Percentiles rank a stretch among this genome's conserved stretches.
phyloP scores from a whole-genome alignment of 30 jellyfish, hydroid and myxozoan genomes.

The Hydra vulgaris region DNA sequence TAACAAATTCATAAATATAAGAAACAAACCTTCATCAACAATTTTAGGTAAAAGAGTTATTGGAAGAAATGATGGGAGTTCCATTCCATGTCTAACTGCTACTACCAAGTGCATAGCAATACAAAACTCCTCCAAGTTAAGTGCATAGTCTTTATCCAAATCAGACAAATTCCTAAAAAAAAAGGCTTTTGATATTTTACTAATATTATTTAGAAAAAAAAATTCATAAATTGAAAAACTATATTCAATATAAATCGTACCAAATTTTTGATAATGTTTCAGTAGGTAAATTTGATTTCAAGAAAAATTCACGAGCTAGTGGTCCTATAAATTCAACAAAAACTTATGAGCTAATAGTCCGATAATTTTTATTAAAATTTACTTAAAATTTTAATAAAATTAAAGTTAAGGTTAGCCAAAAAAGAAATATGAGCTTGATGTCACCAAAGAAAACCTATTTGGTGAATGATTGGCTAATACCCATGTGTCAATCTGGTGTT shows the following conservation, averaged over 20 bases:
- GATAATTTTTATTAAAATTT: too few relatives aligned
- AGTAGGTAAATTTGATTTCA: constrained; percentile 81
- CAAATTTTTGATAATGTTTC: constrained; percentile 78
- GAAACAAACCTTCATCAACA: constrained; percentile 30
- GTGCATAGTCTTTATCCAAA: constrained; percentile 78
- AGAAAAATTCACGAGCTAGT: constrained; percentile 85
- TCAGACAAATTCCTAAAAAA: constrained; percentile 84
- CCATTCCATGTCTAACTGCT: constrained; percentile 90
- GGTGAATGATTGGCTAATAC: too few relatives aligned
- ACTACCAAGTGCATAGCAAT: constrained; percentile 98
- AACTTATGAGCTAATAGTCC: too few relatives aligned
- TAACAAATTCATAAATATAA: too few relatives aligned
- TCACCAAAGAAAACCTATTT: too few relatives aligned
- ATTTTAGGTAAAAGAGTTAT: constrained; percentile 42
- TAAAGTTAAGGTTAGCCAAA: too few relatives aligned
- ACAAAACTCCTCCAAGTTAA: constrained; percentile 81
- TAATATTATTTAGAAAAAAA: too few relatives aligned
- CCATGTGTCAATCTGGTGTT: too few relatives aligned
- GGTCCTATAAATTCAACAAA: constrained; percentile 53
- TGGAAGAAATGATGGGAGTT: constrained; percentile 70
- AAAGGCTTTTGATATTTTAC: too few relatives aligned
- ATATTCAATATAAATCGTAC: constrained; percentile 30
- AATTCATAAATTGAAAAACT: neutral
- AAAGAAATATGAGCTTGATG: too few relatives aligned
- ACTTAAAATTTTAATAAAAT: too few relatives aligned